Evolutionary conservation across 2,888 invertebrate genomes (phyloP), one percentile per base, ranked within the genome.

Genomic region (Sphecodes monilicornis): DNA sequence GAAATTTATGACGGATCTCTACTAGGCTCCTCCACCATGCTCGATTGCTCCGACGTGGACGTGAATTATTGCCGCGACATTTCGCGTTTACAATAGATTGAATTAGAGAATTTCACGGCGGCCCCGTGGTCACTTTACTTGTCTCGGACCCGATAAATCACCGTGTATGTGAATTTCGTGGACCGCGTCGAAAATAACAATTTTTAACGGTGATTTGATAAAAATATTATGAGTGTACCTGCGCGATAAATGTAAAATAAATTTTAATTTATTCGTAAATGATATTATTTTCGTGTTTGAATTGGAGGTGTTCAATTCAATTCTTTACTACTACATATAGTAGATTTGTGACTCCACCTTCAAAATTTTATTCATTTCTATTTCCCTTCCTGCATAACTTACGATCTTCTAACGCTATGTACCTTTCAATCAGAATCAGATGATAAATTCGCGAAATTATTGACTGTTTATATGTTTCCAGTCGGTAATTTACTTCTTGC

Each of bases 1-100:
- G 82, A 85, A 78, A 85, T 82, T 86, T 85, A 85, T 85, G 86
- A 85, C 82, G 76, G 78, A 85, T 85, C 82, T 74, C 64, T 46
- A 43, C 54, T 26, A 32, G 29, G 54, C 60, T 66, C 22, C 72
- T 22, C 76, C 22, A 69, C 60, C 46, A 11, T 68, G 39, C 68
- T 36, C 68, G 39, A 68, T n/a, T 36, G 68, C 39, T 43, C 16
- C 32, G 71, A 75, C 80, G 32, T 26, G 26, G 3, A 68, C 79
- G 76, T 70, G 76, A 77, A 80, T 84, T 74, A 85, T 74, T 72
- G 60, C 80, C 74, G 39, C 80, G 76, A 69, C 72, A 83, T 84
- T 78, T 84, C 77, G 50, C 78, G 78, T 83, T 50, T 54, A 54
- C 79, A 43, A 74, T 57, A 79, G 79, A 84, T 85, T 85, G 73